Evolutionary conservation across 2,113 vertebrate genomes (phyloP).

Genomic region (Galeopterus variegatus): DNA sequence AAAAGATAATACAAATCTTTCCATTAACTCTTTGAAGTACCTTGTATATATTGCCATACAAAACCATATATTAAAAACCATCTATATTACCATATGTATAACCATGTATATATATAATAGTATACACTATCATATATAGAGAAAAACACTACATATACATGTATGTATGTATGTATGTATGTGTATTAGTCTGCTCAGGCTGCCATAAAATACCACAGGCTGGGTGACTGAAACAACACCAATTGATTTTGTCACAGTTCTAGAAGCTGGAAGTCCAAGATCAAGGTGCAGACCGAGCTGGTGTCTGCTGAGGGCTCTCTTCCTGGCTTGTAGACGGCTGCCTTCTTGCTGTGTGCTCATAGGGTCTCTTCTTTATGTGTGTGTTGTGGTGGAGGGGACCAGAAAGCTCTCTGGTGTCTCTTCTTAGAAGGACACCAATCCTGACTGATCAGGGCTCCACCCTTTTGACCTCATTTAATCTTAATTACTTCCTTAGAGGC

Average conservation of each 20-base stretch:
- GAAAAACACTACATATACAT: background rate
- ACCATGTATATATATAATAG: background rate
- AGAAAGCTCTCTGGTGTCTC: background rate
- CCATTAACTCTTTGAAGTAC: too few species aligned
- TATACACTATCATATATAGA: background rate
- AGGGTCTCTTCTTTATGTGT: too few species aligned
- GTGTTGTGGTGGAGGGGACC: background rate
- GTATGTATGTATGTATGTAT: too few species aligned
- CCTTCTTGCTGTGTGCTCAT: background rate
- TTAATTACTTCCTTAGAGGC: too few species aligned
- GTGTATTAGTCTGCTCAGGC: background rate
- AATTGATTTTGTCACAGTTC: background rate
- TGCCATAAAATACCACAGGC: background rate
- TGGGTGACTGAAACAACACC: background rate
- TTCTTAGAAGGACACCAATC: background rate
- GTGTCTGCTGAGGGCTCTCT: background rate
- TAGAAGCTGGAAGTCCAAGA: background rate
- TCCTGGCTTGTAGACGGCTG: background rate
- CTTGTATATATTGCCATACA: background rate
- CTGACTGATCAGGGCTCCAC: too few species aligned
- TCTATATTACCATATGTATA: background rate
- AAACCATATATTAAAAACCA: background rate
- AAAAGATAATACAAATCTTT: too few species aligned
- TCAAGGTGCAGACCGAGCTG: background rate
- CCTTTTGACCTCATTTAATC: too few species aligned